Base-by-base conservation (phyloP, 2,888 invertebrate species). In the Ecdyonurus torrentis region DNA sequence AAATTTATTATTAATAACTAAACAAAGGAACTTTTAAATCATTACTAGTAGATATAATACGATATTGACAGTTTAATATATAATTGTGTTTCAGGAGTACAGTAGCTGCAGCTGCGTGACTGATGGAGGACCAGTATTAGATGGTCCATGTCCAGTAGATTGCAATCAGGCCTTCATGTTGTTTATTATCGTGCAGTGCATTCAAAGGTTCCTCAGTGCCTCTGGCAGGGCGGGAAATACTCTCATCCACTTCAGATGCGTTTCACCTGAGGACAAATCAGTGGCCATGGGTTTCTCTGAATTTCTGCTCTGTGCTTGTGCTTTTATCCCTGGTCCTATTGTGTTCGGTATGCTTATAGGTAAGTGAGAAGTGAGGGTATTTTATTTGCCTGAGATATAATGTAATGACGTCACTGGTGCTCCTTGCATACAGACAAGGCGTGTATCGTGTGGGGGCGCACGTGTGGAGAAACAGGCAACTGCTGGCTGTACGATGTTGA, bases 251-350 rank as follows among this genome's bases (percentile, higher is more conserved):
- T 68, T 72, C 63, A 74, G 74, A 63, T 70, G 72, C 55, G 72
- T 74, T 3, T 65, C 67, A 20, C 69, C 70, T 60, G 69, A 70
- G 50, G 74, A 74, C 64, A 74, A 73, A 66, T 68, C 72, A 1
- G 65, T 74, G 20, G 70, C 73, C 5, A 69, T 74, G 25, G 73
- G 72, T 1, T 66, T 73, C 20, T 66, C 68, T 1, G 71, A 72
- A 58, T 66, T 71, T 1, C 63, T 71, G 23, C 62, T 72, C 25
- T 69, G 70, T 60, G 62, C 69, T 2, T 66, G 73, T 50, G 70
- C 71, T 5, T 75, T 74, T 66, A 72, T 76, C 18, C 78, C 78
- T 2, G 75, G 74, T n/a, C 77, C 78, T 0, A 71, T 78, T 15
- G 65, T 77, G 2, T 76, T 74, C 65, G 78, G 78, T 1, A 70